These are phyloP conservation scores for Halcyon badia DNA, from an alignment of 2,797 vertebrate species.

Conservation along the genomic window DNA sequence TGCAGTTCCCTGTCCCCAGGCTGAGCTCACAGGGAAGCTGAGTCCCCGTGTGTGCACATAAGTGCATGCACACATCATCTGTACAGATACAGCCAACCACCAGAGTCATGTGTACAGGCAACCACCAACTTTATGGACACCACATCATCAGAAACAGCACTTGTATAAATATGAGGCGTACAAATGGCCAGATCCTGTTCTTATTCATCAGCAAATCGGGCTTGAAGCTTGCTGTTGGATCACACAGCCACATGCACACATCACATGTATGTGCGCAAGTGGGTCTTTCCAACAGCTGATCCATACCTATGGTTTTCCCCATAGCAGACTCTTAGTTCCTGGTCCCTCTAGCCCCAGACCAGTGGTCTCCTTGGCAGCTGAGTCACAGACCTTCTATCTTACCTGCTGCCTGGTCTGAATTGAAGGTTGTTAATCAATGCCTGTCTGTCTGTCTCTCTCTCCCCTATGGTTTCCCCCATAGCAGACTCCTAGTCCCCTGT, in stretches of 20 bases:
- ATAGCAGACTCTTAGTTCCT: background rate
- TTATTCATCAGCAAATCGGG: background rate
- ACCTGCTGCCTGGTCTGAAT: background rate
- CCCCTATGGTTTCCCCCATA: too few relatives aligned
- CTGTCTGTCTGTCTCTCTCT: too few relatives aligned
- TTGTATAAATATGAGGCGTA: accelerated
- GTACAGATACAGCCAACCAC: background rate
- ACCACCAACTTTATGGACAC: background rate
- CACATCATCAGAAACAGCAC: background rate
- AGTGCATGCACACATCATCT: accelerated
- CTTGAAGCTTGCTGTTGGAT: background rate
- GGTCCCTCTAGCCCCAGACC: background rate
- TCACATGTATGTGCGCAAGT: background rate
- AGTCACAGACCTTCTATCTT: background rate
- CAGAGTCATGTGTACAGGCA: accelerated
- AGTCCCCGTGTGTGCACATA: accelerated
- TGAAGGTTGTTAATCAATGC: too few relatives aligned
- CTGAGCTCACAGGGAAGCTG: background rate
- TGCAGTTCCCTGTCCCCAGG: background rate
- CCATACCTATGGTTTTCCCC: background rate
- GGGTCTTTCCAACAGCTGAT: background rate
- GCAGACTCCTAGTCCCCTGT: too few relatives aligned
- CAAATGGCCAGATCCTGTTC: background rate
- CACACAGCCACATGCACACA: accelerated
- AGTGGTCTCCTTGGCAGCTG: background rate